These are phyloP conservation scores for Sisor rabdophorus DNA, from an alignment of 2,113 vertebrate genomes.

Conservation along the genomic window DNA sequence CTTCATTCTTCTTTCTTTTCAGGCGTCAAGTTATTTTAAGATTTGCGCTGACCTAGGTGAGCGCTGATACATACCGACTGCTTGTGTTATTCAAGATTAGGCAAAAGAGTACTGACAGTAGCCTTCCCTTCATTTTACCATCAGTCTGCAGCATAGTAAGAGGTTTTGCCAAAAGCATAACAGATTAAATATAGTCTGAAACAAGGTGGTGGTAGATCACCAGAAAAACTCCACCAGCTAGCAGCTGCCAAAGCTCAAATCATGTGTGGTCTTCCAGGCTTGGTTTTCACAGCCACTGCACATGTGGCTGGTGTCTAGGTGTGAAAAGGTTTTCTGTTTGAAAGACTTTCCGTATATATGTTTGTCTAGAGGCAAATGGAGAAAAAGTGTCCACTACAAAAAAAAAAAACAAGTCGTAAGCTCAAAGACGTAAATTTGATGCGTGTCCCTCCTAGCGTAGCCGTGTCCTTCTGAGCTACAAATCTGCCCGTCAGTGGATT, in stretches of 20 bases:
- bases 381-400: neutral
- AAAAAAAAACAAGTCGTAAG: neutral
- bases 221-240: neutral
- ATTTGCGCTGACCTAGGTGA: slow-evolving; percentile 33
- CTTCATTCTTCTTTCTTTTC: slow-evolving; percentile 34
- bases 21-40: slow-evolving; percentile 32
- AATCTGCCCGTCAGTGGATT: slow-evolving; percentile 4
- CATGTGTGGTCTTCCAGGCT: neutral
- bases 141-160: neutral
- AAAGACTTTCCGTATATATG: too few relatives aligned
- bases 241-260: slow-evolving; percentile 1
- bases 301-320: neutral
- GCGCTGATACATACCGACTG: slow-evolving; percentile 26
- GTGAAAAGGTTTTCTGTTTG: neutral
- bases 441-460: neutral
- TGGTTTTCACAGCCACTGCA: neutral
- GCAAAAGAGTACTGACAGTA: neutral
- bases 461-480: slow-evolving; percentile 6
- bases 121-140: slow-evolving; percentile 23
- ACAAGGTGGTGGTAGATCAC: slow-evolving; percentile 8
- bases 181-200: slow-evolving; percentile 8
- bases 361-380: neutral
- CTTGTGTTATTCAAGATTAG: slow-evolving; percentile 3
- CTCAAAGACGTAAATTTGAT: neutral
- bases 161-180: neutral